phyloP scores from a whole-genome alignment of 2,888 invertebrate genomes.

The Scelioninae gen. 1 region DNA sequence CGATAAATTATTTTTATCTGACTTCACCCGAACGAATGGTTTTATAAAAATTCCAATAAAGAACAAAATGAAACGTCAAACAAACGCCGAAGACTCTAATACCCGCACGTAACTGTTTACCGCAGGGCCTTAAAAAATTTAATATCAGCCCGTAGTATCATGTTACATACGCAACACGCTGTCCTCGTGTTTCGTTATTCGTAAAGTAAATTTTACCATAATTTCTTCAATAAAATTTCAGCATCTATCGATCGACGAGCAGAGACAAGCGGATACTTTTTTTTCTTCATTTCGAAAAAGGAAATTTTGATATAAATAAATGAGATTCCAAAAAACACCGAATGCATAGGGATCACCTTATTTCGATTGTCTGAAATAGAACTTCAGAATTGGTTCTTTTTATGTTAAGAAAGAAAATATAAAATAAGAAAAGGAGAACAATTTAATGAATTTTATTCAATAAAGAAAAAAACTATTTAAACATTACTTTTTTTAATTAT shows the following conservation, averaged over 20 bases:
- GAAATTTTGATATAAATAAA: background rate
- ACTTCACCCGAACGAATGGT: background rate
- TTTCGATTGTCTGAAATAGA: background rate
- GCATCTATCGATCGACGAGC: background rate
- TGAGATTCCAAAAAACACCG: background rate
- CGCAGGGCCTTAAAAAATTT: slow-evolving; percentile 7
- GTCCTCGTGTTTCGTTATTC: slow-evolving; percentile 1
- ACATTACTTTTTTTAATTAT: no score
- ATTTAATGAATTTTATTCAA: no score
- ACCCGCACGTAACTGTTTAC: slow-evolving; percentile 5
- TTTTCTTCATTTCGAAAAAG: background rate
- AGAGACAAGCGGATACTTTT: background rate
- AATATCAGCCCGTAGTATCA: background rate
- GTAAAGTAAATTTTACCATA: slow-evolving; percentile 5
- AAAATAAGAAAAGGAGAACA: no score
- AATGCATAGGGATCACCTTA: background rate
- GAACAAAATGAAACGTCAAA: slow-evolving; percentile 8
- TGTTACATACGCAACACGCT: background rate
- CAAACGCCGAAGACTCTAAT: background rate
- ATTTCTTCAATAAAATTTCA: slow-evolving; percentile 8
- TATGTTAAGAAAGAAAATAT: no score
- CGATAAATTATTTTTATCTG: background rate
- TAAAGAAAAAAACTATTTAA: no score
- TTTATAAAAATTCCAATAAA: background rate
- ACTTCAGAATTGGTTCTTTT: background rate